Evolutionary conservation across 2,888 invertebrate species (phyloP).

Genomic region (Polydesmus complanatus): DNA sequence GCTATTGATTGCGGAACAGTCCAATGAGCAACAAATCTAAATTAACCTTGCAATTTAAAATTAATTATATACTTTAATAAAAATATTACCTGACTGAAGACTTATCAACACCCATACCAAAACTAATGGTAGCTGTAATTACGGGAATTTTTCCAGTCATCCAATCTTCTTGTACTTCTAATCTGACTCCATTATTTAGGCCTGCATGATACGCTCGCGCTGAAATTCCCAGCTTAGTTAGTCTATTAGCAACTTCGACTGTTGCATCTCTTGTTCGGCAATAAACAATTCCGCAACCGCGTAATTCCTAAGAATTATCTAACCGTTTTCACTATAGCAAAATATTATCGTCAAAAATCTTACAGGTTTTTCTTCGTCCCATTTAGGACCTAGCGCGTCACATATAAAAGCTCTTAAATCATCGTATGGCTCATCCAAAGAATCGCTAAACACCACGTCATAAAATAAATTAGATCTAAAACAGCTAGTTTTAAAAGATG

Average conservation of each 20-base stretch:
- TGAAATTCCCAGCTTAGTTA: conserved; percentile 57
- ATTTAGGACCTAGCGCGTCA: conserved; percentile 46
- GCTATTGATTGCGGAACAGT: conserved; percentile 87
- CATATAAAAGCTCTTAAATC: conserved; percentile 63
- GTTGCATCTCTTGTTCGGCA: conserved; percentile 87
- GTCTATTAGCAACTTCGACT: conserved; percentile 60
- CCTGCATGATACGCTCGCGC: conserved; percentile 84
- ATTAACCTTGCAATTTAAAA: not conserved
- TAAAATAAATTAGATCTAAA: conserved; percentile 89
- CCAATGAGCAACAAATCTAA: conserved; percentile 91
- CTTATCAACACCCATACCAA: conserved; percentile 99
- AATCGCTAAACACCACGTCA: conserved; percentile 80
- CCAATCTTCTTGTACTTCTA: conserved; percentile 76
- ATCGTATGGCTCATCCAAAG: conserved; percentile 55
- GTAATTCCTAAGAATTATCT: conserved; percentile 30
- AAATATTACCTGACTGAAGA: conserved; percentile 69
- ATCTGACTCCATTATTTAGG: conserved; percentile 28
- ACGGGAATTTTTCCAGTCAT: conserved; percentile 73
- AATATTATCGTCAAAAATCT: too few species aligned
- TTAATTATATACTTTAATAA: not conserved
- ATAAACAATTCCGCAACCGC: conserved; percentile 77
- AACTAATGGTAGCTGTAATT: conserved; percentile 92
- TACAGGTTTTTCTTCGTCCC: conserved; percentile 25
- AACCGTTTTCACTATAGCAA: too few species aligned
- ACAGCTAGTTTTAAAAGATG: conserved; percentile 67